Conservation (phyloP, 2,113 vertebrate genomes). For the Melanotaenia duboulayi region DNA sequence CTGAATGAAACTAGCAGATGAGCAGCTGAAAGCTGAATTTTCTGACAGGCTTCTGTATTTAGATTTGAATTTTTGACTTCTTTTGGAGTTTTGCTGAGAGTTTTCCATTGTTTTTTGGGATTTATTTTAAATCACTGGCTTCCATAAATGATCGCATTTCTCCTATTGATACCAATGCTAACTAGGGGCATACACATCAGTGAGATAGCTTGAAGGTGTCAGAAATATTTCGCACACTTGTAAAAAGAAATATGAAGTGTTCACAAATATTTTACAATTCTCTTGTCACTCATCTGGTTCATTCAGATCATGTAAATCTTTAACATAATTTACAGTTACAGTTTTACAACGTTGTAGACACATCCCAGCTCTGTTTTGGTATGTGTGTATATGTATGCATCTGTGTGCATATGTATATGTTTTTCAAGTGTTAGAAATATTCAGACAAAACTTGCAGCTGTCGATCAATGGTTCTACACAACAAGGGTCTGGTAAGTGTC, state of each 20-base stretch:
- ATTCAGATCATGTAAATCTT: neutral
- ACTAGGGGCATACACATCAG: neutral
- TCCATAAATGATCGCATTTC: neutral
- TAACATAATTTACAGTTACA: neutral
- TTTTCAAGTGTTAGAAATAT: conserved; percentile 63
- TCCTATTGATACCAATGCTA: neutral
- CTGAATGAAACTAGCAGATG: neutral
- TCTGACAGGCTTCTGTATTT: neutral
- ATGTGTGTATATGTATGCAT: neutral
- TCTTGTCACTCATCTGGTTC: neutral
- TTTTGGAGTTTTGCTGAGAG: neutral
- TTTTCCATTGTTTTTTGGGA: too few species aligned
- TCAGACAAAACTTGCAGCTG: conserved; percentile 31
- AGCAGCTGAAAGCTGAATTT: conserved; percentile 13
- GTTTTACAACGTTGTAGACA: conserved; percentile 18
- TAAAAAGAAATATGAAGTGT: conserved; percentile 13
- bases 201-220: conserved; percentile 3
- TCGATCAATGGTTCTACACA: conserved; percentile 43
- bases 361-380: conserved; percentile 29
- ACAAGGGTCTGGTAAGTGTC: conserved; percentile 57
- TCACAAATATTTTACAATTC: neutral
- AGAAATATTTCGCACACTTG: conserved; percentile 29
- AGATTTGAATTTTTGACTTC: neutral
- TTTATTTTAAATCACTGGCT: too few species aligned
- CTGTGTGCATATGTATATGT: conserved; percentile 19